These are phyloP conservation scores for Molorchus minor DNA, from an alignment of 2,888 invertebrate species.

Conservation along the genomic window DNA sequence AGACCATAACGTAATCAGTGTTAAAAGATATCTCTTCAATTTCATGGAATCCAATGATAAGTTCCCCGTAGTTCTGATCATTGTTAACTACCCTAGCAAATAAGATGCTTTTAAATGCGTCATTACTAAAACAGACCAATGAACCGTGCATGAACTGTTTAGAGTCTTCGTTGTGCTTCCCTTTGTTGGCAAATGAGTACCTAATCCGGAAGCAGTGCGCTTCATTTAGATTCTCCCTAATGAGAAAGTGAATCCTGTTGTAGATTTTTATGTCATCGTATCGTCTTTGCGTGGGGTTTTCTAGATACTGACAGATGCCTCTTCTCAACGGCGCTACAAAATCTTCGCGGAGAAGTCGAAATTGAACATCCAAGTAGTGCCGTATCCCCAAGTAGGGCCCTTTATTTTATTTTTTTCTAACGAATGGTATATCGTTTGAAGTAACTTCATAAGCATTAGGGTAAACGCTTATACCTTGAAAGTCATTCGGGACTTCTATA, in stretches of 20 bases:
- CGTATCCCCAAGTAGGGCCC: slow-evolving; percentile 72
- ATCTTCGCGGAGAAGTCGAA: slow-evolving; percentile 81
- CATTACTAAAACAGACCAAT: slow-evolving; percentile 75
- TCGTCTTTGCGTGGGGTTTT: slow-evolving; percentile 31
- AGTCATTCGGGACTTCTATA: slow-evolving; percentile 53
- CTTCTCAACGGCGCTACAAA: slow-evolving; percentile 77
- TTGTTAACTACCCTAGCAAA: slow-evolving; percentile 75
- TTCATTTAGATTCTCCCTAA: slow-evolving; percentile 38
- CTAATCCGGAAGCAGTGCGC: slow-evolving; percentile 38
- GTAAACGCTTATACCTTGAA: slow-evolving; percentile 67
- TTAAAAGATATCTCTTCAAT: slow-evolving; percentile 14
- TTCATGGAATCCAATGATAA: slow-evolving; percentile 59
- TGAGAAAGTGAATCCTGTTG: slow-evolving; percentile 35
- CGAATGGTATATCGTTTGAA: slow-evolving; percentile 57
- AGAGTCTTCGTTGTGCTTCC: slow-evolving; percentile 61
- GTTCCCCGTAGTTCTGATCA: slow-evolving; percentile 69
- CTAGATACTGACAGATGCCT: slow-evolving; percentile 64
- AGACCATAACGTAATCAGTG: slow-evolving; percentile 69
- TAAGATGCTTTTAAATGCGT: slow-evolving; percentile 73
- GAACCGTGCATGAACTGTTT: slow-evolving; percentile 77
- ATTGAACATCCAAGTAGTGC: slow-evolving; percentile 84
- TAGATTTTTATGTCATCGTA: slow-evolving; percentile 41
- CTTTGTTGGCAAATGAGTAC: slow-evolving; percentile 40
- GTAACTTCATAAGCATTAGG: slow-evolving; percentile 63
- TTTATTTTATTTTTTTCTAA: slow-evolving; percentile 68